phyloP scores from a whole-genome alignment of 2,113 vertebrate species.

The Xenopus laevis region DNA sequence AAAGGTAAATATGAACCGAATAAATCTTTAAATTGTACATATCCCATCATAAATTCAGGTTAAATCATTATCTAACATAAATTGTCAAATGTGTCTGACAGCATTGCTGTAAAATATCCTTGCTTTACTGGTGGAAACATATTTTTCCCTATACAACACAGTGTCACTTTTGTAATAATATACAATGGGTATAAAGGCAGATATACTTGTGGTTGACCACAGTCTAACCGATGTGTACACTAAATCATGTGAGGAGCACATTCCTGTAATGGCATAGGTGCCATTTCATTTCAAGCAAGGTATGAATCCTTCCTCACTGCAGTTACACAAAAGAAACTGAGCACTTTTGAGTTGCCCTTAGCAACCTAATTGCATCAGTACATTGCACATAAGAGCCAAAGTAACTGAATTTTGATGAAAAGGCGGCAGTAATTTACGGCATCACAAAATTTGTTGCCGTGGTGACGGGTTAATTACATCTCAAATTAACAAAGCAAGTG shows the following conservation, averaged over 20 bases:
- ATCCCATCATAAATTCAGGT: too few species aligned
- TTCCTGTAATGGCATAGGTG: conserved; percentile 58
- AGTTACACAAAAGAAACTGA: conserved; percentile 98
- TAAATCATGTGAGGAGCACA: conserved; percentile 32
- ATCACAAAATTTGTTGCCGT: conserved; percentile 99
- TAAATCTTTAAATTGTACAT: too few species aligned
- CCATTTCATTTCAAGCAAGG: conserved; percentile 66
- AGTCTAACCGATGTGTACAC: neutral
- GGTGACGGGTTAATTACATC: conserved; percentile 99
- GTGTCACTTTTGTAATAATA: neutral
- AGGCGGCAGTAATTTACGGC: conserved; percentile 99
- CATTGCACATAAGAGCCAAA: conserved; percentile 99
- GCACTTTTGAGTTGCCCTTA: conserved; percentile 98
- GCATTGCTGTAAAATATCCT: neutral
- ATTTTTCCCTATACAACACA: too few species aligned
- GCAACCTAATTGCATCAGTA: conserved; percentile 99
- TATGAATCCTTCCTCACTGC: conserved; percentile 88
- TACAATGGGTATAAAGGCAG: neutral
- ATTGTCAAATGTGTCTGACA: neutral
- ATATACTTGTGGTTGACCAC: neutral
- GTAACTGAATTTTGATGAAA: conserved; percentile 99
- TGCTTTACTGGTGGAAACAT: too few species aligned
- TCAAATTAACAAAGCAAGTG: conserved; percentile 99
- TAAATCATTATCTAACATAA: neutral
- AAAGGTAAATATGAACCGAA: too few species aligned